Evolutionary conservation across 1,140 invertebrate species (phyloP).

Genomic region (Epicauta chinensis): DNA sequence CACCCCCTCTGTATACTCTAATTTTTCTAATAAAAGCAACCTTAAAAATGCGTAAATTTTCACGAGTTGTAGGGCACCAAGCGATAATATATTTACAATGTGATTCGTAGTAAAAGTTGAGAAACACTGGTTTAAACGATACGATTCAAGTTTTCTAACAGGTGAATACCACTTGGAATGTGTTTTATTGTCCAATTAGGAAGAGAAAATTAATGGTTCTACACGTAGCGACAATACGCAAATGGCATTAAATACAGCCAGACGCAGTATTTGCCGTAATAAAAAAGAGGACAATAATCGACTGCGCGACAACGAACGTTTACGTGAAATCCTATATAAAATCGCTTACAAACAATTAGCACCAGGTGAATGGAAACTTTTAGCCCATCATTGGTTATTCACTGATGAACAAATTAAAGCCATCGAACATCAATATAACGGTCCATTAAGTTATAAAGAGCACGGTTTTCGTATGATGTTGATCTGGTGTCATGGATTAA

Average conservation of each 20-base stretch:
- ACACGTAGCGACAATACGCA: neutral
- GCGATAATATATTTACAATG: no score
- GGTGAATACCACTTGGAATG: no score
- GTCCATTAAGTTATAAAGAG: conserved; percentile 69
- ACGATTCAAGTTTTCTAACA: no score
- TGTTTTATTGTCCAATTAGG: no score
- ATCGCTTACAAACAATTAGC: conserved; percentile 63
- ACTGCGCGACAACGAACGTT: conserved; percentile 41
- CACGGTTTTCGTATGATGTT: conserved; percentile 64
- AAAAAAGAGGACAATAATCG: conserved; percentile 29
- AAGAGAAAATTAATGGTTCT: no score
- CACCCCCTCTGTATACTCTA: no score
- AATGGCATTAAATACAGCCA: neutral
- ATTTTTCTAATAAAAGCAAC: no score
- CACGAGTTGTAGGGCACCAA: no score
- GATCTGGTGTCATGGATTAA: conserved; percentile 63
- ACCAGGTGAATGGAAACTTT: conserved; percentile 62
- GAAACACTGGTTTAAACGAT: no score
- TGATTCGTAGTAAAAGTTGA: no score
- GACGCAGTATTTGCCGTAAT: neutral
- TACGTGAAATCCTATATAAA: conserved; percentile 56
- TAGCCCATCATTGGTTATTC: conserved; percentile 66
- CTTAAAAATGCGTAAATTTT: no score
- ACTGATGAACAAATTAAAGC: conserved; percentile 65
- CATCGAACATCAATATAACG: conserved; percentile 71